Base-by-base conservation (phyloP, 2,797 vertebrate genomes). In the Acestrorhynchus altus region DNA sequence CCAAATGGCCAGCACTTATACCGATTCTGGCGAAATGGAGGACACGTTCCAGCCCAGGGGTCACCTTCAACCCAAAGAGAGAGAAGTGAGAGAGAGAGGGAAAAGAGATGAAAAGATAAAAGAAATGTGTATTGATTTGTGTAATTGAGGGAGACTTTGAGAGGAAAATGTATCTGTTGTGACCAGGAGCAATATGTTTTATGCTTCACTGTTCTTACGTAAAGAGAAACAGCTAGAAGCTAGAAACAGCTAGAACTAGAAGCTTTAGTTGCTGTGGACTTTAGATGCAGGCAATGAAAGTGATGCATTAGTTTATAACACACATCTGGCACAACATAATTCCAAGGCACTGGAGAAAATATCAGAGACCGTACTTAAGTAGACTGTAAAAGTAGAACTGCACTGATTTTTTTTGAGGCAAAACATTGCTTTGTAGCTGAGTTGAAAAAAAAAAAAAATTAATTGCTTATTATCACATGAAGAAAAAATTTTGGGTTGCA, bases 1-100 rank as follows among this genome's bases (percentile, higher is more conserved):
- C 95, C 94, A 97, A 98, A 99, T 98, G 95, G 96, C 95, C 95
- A 93, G 94, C 92, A 93, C 93, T 97, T 94, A 92, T 95, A 95
- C 93, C 85, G 91, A 96, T 96, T 96, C 96, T 92, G 92, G 91
- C 94, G 95, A 97, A 96, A 96, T 96, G 95, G 95, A 94, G 93
- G 92, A 94, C 95, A 96, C 95, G 96, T 98, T 98, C 96, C 92
- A 95, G 81, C 83, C 83, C 94, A 95, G 96, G 97, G 97, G 97
- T 99, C 96, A 97, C 90, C 92, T 89, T 86, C 87, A 92, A 86
- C 87, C 86, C 84, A 86, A 83, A 93, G 76, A 81, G 59, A 28
- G 63, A 61, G 73, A 60, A 42, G 31, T 63, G 49, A 63, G 31
- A 59, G 70, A 46, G 39, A 15, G 44, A 13, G 35, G 13, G 42